Base-by-base conservation (phyloP, 2,797 vertebrate genomes). In the Leptodactylus fallax region DNA sequence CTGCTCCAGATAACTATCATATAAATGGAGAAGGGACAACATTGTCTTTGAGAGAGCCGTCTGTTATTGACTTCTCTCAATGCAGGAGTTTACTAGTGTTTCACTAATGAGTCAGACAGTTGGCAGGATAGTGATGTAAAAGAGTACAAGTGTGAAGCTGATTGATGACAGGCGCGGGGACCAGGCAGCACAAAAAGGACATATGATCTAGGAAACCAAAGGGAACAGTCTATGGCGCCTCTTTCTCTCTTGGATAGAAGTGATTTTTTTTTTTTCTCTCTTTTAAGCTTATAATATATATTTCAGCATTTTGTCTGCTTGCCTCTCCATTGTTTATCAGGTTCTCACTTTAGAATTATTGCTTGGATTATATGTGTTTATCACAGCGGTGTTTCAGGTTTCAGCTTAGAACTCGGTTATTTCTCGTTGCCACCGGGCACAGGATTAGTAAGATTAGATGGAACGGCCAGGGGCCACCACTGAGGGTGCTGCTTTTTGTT, bases 91-190 rank as follows among this genome's bases (percentile, higher is more conserved):
- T 89, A 78, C 88, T 89, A 89, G 88, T 86, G 88, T 89, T 89
- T 86, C 88, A 86, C 88, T 89, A 86, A 89, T 89, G 88, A 89
- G 88, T 89, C 88, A 89, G 88, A 89, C 88, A 86, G 79, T 89
- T 89, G 88, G 88, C 88, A 89, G 88, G 88, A 86, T 51, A 89
- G 88, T 83, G 84, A 77, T 86, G 85, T 79, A 83, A 86, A 82
- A 82, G 87, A 89, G 87, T 86, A 86, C 79, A 89, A 89, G 88
- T 89, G 88, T 83, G 88, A 89, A 63, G 80, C 71, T 86, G 88
- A 89, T 89, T 89, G 88, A 89, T 89, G 88, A 89, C 88, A 89
- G 88, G 72, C 77, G 72, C 79, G n/a, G 84, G 79, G 84, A 89
- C 88, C 88, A 79, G 80, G 88, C 84, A 81, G 71, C 71, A 72